Base-by-base conservation (phyloP, 1,140 invertebrate genomes). In the Solen grandis region DNA sequence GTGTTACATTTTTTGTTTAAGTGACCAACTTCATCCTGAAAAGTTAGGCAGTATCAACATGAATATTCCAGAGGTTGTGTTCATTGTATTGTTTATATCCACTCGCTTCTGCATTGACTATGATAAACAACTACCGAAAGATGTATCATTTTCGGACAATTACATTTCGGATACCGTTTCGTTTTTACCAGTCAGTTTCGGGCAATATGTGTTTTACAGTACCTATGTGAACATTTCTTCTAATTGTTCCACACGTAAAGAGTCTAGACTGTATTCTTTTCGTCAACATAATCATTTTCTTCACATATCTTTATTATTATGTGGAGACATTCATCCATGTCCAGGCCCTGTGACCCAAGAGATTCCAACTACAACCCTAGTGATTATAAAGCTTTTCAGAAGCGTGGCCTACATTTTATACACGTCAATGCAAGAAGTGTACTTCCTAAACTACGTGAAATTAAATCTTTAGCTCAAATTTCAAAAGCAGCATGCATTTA, bases 381-480 rank as follows among this genome's bases (percentile, higher is more conserved):
- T 29, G 19, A 29, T 29, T 29, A 63, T 33, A 29, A 63, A 16
- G 19, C 35, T 63, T 29, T 22, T 22, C 16, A 14, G 31, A 66
- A 66, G n/a, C 36, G 63, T 66, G 63, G 63, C 36, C 46, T 66
- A 66, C 31, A 66, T n/a, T 66, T 72, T 72, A 36, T 72, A 57
- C 69, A 72, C 29, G 27, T 72, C 10, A 72, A 72, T 54, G 50
- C 41, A 2, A 29, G 69, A 33, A 72, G 69, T 57, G 33, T 72
- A 22, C n/a, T 59, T 14, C 54, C 69, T 25, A 72, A 72, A 72
- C 52, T 72, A n/a, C 13, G 59, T 59, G 69, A 72, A 59, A 72
- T 72, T 36, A 31, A 31, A 10, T 29, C 38, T 22, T 14, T 72
- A n/a, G 27, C 68, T 19, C 4, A 31, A 16, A 57, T 55, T 35